Base-by-base conservation (phyloP, 2,113 vertebrate genomes). In the Upupa epops region DNA sequence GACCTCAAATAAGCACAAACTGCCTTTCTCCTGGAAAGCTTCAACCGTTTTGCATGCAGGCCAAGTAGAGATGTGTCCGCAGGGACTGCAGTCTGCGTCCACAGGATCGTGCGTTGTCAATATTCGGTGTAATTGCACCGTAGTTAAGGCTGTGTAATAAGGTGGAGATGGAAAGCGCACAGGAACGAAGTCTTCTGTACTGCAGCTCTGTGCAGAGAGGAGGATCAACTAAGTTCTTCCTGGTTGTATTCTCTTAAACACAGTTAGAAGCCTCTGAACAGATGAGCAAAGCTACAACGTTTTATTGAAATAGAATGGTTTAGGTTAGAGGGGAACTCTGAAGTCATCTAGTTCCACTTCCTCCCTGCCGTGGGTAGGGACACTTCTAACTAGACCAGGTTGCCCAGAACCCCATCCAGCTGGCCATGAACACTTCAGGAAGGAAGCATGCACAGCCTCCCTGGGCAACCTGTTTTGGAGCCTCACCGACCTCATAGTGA, bases 71-170 rank as follows among this genome's bases (percentile, higher is more conserved):
- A 37, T 11, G 2, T 3, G 8, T 13, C 3, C 59, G 9, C 20
- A 3, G 68, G 70, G 31, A 31, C 36, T 75, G 1, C 68, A 5
- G 0, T 52, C 65, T 8, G 26, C 34, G 6, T 21, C 68, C 24
- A 2, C 5, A 0, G 1, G 37, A 2, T 49, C 16, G 0, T 21
- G n/a, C 34, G 52, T 55, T 82, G 61, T n/a, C 34, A 45, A 0
- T 60, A 1, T 26, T n/a, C 55, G 32, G 19, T 37, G 42, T 42
- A 40, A 69, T 79, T 86, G 24, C 21, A 3, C 19, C 9, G 40
- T 11, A 55, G 65, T 46, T 83, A 55, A 63, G 86, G 18, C 8
- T 46, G 28, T 31, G 29, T 22, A 8, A 4, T 69, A 28, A 69
- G 3, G 19, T 45, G 21, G 55, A 54, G 59, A 20, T 55, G 19